Evolutionary conservation across 1,140 invertebrate species (phyloP).

Genomic region (Zeugodacus cucurbitae): DNA sequence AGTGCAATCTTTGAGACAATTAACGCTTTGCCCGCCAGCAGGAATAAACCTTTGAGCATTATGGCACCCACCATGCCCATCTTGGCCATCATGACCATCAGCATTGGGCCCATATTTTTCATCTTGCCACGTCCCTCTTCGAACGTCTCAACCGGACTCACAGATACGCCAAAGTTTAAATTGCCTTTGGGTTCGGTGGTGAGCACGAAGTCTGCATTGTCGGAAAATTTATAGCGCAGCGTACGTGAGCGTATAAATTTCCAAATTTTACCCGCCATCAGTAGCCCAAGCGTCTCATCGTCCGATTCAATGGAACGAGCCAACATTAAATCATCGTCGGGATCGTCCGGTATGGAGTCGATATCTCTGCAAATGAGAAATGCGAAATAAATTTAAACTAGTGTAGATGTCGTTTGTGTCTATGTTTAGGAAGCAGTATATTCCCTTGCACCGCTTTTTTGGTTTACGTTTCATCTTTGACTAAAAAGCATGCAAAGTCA

Average conservation of each 20-base stretch:
- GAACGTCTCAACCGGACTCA: conserved; percentile 71
- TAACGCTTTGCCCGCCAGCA: conserved; percentile 84
- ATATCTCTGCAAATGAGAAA: conserved; percentile 49
- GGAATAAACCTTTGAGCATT: conserved; percentile 81
- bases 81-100: conserved; percentile 82
- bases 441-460: neutral
- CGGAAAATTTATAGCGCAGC: conserved; percentile 75
- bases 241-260: conserved; percentile 78
- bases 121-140: conserved; percentile 76
- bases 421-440: neutral
- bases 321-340: conserved; percentile 60
- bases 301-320: conserved; percentile 69
- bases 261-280: conserved; percentile 79
- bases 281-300: conserved; percentile 76
- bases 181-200: conserved; percentile 77
- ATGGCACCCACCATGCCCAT: conserved; percentile 81
- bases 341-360: conserved; percentile 57
- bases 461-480: neutral
- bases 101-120: conserved; percentile 78
- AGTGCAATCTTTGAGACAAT: conserved; percentile 85
- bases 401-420: neutral
- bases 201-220: conserved; percentile 81
- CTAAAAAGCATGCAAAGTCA: neutral
- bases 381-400: neutral
- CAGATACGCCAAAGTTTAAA: conserved; percentile 76